phyloP scores from a whole-genome alignment of 2,888 invertebrate species.

The Mycalesis mineus region DNA sequence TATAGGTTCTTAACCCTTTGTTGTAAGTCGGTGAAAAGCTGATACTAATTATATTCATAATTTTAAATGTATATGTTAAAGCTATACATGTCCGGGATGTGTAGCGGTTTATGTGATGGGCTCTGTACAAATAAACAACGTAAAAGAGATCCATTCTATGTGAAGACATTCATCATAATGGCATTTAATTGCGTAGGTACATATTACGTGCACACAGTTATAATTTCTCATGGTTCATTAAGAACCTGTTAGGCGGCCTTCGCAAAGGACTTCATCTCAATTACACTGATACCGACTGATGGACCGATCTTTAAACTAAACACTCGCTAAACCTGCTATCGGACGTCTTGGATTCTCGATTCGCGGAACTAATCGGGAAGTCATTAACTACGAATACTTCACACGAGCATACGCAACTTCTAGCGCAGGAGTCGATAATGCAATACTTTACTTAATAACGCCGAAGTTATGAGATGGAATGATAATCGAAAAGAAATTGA shows the following conservation, averaged over 20 bases:
- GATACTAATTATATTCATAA: too few relatives aligned
- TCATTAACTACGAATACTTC: not conserved
- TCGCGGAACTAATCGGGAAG: conserved; percentile 11
- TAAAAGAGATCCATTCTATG: not conserved
- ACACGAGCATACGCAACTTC: too few relatives aligned
- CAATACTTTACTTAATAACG: too few relatives aligned
- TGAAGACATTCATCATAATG: not conserved
- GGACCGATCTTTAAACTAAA: conserved; percentile 8
- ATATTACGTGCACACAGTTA: conserved; percentile 38
- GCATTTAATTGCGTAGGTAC: conserved; percentile 34
- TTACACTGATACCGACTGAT: conserved; percentile 10
- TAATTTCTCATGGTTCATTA: conserved; percentile 40
- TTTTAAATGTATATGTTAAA: too few relatives aligned
- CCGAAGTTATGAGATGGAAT: too few relatives aligned
- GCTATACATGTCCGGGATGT: too few relatives aligned
- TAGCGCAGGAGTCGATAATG: too few relatives aligned
- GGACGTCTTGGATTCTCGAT: conserved; percentile 4
- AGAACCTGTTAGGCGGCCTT: conserved; percentile 51
- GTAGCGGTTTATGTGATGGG: too few relatives aligned
- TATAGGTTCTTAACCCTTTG: too few relatives aligned
- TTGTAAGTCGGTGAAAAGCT: too few relatives aligned
- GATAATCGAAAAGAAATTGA: too few relatives aligned
- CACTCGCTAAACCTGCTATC: conserved; percentile 9
- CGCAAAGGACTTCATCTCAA: conserved; percentile 43
- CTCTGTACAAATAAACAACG: too few relatives aligned